Evolutionary conservation across 2,888 invertebrate species (phyloP), one percentile per base, ranked within the genome.

Genomic region (Drosophila emarginata): DNA sequence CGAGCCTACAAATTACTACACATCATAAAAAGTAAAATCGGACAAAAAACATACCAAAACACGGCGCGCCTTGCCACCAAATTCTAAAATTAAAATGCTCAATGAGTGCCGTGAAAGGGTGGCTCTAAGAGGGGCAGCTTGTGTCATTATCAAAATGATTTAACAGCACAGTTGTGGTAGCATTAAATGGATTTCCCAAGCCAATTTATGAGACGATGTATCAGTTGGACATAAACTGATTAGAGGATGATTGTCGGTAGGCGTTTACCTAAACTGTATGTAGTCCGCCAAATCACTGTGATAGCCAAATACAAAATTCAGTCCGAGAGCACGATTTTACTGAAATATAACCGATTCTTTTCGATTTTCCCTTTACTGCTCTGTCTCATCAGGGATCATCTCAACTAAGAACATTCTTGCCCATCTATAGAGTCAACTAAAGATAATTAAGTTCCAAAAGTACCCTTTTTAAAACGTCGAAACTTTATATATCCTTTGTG

Each of bases 1-100:
- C 86, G 91, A 91, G 85, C 88, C 89, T 89, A 91, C 91, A 91
- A 91, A 91, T 91, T 90, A 90, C 89, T 87, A 87, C 91, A 91
- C 89, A 80, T 89, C 89, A 91, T 91, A 90, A 91, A 90, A 89
- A 72, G 76, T 76, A 65, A 60, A 64, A 54, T 12, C 36, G 32
- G 36, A 74, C 54, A 59, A 58, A 67, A 72, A 67, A 74, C 74
- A 64, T 40, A 64, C 72, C 70, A 77, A 74, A 80, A 78, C 75
- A 77, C 87, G 56, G 52, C 28, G 15, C 65, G 58, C 23, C 52
- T 64, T 73, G 72, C 18, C 45, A 4, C 45, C 11, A 45, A 67
- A 61, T 66, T 62, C 61, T 71, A 61, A 67, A 67, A 74, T 70
- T 62, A 52, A 53, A 50, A 61, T 12, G 26, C 39, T 56, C 59